These are phyloP conservation scores for Stictonetta naevosa DNA, from an alignment of 2,113 vertebrate species.

Conservation along the genomic window DNA sequence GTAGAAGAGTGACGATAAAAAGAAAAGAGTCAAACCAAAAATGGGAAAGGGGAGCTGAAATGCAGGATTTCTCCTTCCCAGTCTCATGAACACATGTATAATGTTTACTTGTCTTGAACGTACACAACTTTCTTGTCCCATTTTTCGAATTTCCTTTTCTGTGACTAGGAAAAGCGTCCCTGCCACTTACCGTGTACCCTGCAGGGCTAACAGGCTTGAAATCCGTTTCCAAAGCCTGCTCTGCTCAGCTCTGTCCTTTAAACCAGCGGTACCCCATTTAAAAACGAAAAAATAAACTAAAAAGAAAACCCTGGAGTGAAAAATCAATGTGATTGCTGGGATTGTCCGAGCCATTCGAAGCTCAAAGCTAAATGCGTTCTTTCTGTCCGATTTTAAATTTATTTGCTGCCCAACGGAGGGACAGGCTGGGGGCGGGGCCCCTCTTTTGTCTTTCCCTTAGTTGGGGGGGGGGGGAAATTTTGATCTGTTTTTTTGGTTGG, in stretches of 20 bases:
- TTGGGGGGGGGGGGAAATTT: neutral
- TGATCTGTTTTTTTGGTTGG: neutral
- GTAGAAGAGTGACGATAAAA: conserved; percentile 47
- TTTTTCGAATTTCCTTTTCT: neutral
- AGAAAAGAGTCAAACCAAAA: conserved; percentile 71
- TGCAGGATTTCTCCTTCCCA: neutral
- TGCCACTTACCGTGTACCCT: conserved; percentile 24
- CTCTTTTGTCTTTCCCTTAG: neutral
- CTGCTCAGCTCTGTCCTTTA: conserved; percentile 57
- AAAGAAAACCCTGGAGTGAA: conserved; percentile 20
- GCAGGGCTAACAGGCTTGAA: conserved; percentile 54
- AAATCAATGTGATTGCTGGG: conserved; percentile 25
- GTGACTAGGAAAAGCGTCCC: conserved; percentile 30
- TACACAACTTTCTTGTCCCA: conserved; percentile 43
- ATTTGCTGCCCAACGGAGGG: neutral
- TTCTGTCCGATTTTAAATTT: neutral
- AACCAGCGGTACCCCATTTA: conserved; percentile 63
- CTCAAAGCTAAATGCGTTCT: conserved; percentile 26
- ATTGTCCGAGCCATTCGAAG: conserved; percentile 41
- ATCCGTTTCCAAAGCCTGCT: conserved; percentile 64
- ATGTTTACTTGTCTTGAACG: conserved; percentile 53
- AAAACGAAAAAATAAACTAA: conserved; percentile 25
- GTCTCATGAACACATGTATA: conserved; percentile 12
- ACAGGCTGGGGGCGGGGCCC: neutral
- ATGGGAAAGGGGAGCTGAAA: neutral